Percentiles rank a stretch among this genome's conserved stretches.
These are phyloP conservation scores for Pao palembangensis DNA, from an alignment of 2,113 vertebrate genomes.

Conservation along the genomic window DNA sequence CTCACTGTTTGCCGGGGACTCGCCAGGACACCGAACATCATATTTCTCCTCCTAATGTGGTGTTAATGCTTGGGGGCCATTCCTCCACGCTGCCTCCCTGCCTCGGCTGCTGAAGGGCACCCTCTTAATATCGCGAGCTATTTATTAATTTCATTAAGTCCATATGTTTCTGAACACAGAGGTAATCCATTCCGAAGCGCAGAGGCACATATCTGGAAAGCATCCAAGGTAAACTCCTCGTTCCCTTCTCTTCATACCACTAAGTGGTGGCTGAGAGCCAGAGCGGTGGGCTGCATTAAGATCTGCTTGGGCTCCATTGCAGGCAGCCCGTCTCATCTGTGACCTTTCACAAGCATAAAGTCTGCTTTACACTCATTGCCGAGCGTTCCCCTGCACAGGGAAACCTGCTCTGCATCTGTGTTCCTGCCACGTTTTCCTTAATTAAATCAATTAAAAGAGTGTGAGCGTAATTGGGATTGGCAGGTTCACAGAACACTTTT, in stretches of 20 bases:
- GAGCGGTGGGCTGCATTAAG: conserved; percentile 30
- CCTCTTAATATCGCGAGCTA: conserved; percentile 54
- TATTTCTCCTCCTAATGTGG: conserved; percentile 55
- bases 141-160: conserved; percentile 69
- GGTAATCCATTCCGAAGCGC: conserved; percentile 58
- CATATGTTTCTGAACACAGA: conserved; percentile 57
- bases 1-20: conserved; percentile 23
- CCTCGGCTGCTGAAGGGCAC: conserved; percentile 49
- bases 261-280: conserved; percentile 41
- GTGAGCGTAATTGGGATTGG: conserved; percentile 11
- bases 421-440: neutral
- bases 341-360: conserved; percentile 35
- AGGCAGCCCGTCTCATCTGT: conserved; percentile 48
- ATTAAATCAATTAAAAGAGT: neutral
- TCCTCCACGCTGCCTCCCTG: conserved; percentile 36
- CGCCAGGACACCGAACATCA: conserved; percentile 38
- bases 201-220: conserved; percentile 54
- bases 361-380: conserved; percentile 51
- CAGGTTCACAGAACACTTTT: conserved; percentile 12
- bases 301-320: conserved; percentile 29
- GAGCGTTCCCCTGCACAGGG: conserved; percentile 57
- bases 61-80: conserved; percentile 51
- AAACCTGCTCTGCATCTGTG: conserved; percentile 35
- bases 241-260: conserved; percentile 55
- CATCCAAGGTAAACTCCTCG: conserved; percentile 58